phyloP scores from a whole-genome alignment of 2,113 vertebrate genomes.

The Marmota monax region DNA sequence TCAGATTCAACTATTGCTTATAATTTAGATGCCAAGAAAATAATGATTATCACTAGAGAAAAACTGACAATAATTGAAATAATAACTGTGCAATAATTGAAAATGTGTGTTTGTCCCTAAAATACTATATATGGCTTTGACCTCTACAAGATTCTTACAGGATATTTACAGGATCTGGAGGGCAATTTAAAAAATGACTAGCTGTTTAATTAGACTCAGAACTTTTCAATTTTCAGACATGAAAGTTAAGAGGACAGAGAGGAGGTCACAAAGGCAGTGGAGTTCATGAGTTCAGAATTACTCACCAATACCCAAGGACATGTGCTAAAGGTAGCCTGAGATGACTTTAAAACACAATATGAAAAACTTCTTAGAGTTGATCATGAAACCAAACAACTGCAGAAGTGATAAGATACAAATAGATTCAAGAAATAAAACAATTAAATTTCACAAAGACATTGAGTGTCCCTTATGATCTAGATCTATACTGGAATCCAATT shows the following conservation, averaged over 20 bases:
- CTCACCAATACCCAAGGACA: background rate
- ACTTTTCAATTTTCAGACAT: background rate
- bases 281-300: background rate
- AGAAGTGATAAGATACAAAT: constrained; percentile 21
- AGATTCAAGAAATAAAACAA: background rate
- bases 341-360: background rate
- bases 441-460: background rate
- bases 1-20: constrained; percentile 39
- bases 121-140: background rate
- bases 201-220: background rate
- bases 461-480: background rate
- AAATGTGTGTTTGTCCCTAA: background rate
- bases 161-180: background rate
- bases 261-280: background rate
- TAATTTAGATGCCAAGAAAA: background rate
- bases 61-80: background rate
- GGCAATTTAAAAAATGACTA: background rate
- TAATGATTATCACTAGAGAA: background rate
- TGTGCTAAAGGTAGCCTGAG: background rate
- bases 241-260: background rate
- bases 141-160: background rate
- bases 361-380: background rate
- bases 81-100: background rate
- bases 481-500: background rate
- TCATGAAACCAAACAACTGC: background rate